phyloP scores from a whole-genome alignment of 1,140 invertebrate species.

The Drosophila suzukii region DNA sequence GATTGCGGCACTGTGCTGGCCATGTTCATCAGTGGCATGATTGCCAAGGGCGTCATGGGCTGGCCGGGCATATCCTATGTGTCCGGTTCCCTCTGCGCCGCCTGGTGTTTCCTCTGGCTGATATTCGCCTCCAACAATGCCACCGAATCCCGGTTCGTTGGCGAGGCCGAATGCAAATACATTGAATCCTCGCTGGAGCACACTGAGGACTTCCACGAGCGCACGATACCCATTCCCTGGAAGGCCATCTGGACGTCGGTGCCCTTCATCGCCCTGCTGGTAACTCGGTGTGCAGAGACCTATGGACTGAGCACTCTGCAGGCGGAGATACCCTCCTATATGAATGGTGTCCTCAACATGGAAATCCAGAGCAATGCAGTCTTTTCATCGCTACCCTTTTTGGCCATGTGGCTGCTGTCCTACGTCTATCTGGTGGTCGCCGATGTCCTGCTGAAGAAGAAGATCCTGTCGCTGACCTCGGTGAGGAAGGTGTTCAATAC shows the following conservation, averaged over 20 bases:
- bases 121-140: conserved; percentile 89
- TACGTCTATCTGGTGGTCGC: conserved; percentile 88
- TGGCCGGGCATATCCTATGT: conserved; percentile 93
- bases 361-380: conserved; percentile 91
- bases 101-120: conserved; percentile 88
- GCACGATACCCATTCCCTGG: conserved; percentile 88
- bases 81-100: conserved; percentile 88
- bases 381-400: conserved; percentile 92
- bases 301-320: conserved; percentile 97
- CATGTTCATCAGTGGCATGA: conserved; percentile 87
- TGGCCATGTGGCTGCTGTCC: conserved; percentile 89
- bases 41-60: conserved; percentile 88
- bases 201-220: conserved; percentile 70
- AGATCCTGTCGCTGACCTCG: conserved; percentile 85
- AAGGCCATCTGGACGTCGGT: conserved; percentile 89
- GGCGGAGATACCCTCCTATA: conserved; percentile 95
- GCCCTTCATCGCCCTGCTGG: conserved; percentile 93
- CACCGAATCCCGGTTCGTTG: conserved; percentile 86
- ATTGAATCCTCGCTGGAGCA: conserved; percentile 86
- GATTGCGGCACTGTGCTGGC: conserved; percentile 91
- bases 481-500: conserved; percentile 89
- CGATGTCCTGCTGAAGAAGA: conserved; percentile 87
- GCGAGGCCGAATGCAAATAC: conserved; percentile 87
- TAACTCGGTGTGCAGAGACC: conserved; percentile 94
- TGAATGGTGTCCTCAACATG: conserved; percentile 92